phyloP scores from a whole-genome alignment of 1,140 invertebrate genomes.

The Ditylenchus dipsaci region DNA sequence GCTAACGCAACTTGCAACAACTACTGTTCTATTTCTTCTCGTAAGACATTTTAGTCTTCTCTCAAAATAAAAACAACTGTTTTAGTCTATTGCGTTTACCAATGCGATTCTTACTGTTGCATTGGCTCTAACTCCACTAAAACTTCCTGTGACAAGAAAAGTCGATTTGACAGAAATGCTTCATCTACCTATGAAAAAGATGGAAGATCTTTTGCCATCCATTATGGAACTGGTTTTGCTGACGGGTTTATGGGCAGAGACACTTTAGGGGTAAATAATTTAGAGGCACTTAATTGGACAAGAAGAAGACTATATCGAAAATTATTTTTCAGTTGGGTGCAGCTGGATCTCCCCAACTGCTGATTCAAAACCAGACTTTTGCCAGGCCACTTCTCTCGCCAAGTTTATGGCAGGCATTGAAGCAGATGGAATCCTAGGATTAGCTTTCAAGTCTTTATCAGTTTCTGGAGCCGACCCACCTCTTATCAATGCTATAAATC shows the following conservation, averaged over 20 bases:
- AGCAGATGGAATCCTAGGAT: constrained; percentile 25
- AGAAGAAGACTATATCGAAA: not conserved
- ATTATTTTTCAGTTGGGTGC: constrained; percentile 8
- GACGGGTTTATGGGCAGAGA: constrained; percentile 34
- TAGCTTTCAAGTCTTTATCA: constrained; percentile 21
- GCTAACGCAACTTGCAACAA: too few species aligned
- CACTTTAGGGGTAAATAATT: constrained; percentile 12
- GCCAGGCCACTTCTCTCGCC: constrained; percentile 18
- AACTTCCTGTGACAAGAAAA: not conserved
- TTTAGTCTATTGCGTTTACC: too few species aligned
- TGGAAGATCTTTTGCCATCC: constrained; percentile 33
- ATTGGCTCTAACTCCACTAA: not conserved
- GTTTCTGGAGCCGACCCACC: constrained; percentile 21
- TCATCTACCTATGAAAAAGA: constrained; percentile 38
- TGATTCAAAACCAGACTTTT: constrained; percentile 19
- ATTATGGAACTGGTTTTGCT: constrained; percentile 42
- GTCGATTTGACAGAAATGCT: not conserved
- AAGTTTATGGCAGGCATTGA: constrained; percentile 9
- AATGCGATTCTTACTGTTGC: not conserved
- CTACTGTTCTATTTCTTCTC: too few species aligned
- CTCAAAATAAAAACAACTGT: too few species aligned
- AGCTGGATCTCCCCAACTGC: constrained; percentile 14
- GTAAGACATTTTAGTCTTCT: too few species aligned
- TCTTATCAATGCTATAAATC: constrained; percentile 30
- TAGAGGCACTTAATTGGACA: not conserved